Evolutionary conservation across 2,113 vertebrate species (phyloP), one percentile per base, ranked within the genome.

Genomic region (Hippocampus guttulatus): DNA sequence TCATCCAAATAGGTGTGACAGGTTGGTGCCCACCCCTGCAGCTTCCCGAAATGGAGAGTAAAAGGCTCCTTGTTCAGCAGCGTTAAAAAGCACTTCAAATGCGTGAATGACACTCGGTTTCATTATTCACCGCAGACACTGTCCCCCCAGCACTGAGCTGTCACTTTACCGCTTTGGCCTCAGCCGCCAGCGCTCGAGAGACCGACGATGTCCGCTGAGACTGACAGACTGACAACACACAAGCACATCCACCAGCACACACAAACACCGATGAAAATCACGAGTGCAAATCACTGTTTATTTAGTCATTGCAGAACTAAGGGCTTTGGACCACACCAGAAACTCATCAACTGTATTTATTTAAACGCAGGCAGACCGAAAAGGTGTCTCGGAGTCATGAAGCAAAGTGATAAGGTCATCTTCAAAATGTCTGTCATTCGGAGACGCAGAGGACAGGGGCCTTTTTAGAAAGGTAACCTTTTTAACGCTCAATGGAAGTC

Each of bases 81-180:
- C 11, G 51, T 79, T 81, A 79, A 85, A 87, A 83, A 80, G 65
- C 69, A 64, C 68, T 84, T 85, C 67, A 80, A 74, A 77, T 11
- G 11, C 82, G 71, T 73, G 75, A 85, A 73, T 83, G 84, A 78
- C 74, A 81, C 64, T 57, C 82, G 25, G 51, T 61, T 73, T 81
- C 70, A 84, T 88, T 79, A 82, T 81, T 84, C 82, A 80, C 68
- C 11, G 43, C 71, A 69, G 75, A 65, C 63, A 23, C 52, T 30
- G 30, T 84, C 85, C 77, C 33, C 81, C 71, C 75, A 82, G 65
- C 82, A 55, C 70, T 18, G 73, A 82, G 80, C 84, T 82, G 84
- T 76, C 82, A 80, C 64, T 65, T 52, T 21, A 64, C 73, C 82
- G 78, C 64, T 65, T 52, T 21, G 67, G 71, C 67, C 76, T 63